Percentiles rank a stretch among this genome's conserved stretches.
phyloP scores from a whole-genome alignment of 2,113 vertebrate species.

The Mastomys coucha region DNA sequence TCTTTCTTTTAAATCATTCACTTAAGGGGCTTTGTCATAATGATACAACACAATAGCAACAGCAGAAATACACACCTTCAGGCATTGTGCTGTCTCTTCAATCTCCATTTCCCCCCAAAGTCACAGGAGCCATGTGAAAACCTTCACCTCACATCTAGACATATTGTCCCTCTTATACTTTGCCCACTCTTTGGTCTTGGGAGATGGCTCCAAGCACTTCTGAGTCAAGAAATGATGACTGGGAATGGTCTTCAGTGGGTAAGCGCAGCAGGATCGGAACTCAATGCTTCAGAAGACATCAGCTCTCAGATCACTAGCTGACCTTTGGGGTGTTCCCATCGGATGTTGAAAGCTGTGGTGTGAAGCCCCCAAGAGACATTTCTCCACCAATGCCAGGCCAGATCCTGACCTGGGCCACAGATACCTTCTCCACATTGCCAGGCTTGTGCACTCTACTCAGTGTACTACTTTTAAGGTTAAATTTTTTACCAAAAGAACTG shows the following conservation, averaged over 20 bases:
- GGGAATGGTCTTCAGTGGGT: no score
- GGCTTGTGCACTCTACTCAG: not conserved
- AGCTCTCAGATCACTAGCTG: not conserved
- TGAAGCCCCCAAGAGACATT: not conserved
- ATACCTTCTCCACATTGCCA: not conserved
- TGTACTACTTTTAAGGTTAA: conserved; percentile 21
- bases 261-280: not conserved
- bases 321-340: not conserved
- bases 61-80: not conserved
- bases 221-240: not conserved
- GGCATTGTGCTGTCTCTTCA: not conserved
- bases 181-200: not conserved
- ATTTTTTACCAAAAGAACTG: conserved; percentile 17
- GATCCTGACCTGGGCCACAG: not conserved
- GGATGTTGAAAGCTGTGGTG: fast-evolving
- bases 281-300: not conserved
- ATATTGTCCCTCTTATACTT: fast-evolving
- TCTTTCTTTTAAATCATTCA: not conserved
- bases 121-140: not conserved
- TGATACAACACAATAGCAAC: not conserved
- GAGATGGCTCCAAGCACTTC: not conserved
- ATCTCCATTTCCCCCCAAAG: not conserved
- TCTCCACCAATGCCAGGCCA: not conserved
- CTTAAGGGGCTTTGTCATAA: not conserved
- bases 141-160: not conserved